Conservation (phyloP, 2,888 invertebrate genomes). For the Drosophila robusta region DNA sequence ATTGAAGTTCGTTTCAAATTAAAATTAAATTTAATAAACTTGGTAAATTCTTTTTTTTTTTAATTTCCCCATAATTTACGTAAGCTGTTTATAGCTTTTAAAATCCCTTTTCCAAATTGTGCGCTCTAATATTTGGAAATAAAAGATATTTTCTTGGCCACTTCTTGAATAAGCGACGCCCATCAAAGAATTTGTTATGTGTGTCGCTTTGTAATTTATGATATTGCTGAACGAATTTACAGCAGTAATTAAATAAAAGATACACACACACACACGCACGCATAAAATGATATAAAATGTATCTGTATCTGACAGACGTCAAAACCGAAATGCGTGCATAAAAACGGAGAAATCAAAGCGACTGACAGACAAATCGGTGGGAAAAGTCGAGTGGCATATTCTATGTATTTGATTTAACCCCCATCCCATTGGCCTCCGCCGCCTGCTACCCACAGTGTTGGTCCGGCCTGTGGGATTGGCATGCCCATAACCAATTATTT, state of each 20-base stretch:
- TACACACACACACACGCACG: slow-evolving; percentile 36
- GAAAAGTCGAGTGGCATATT: slow-evolving; percentile 61
- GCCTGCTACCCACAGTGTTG: slow-evolving; percentile 20
- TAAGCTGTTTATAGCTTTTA: slow-evolving; percentile 21
- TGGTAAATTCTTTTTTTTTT: slow-evolving; percentile 3
- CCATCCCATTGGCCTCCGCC: neutral
- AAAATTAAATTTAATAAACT: slow-evolving; percentile 11
- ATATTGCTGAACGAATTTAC: slow-evolving; percentile 67
- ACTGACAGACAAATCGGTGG: slow-evolving; percentile 42
- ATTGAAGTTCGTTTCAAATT: neutral
- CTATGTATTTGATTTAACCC: slow-evolving; percentile 53
- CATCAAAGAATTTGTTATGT: slow-evolving; percentile 49
- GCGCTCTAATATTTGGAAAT: slow-evolving; percentile 17
- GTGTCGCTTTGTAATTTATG: slow-evolving; percentile 63
- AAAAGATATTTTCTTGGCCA: slow-evolving; percentile 34
- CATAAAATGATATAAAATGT: slow-evolving; percentile 54
- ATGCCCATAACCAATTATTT: slow-evolving; percentile 75
- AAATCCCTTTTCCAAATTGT: neutral
- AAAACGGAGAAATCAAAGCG: slow-evolving; percentile 63
- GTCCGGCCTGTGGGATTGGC: slow-evolving; percentile 18
- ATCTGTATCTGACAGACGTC: slow-evolving; percentile 71
- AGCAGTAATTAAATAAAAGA: slow-evolving; percentile 70
- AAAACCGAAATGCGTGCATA: slow-evolving; percentile 74
- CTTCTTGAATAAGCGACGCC: slow-evolving; percentile 53
- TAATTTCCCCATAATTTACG: neutral